phyloP scores from a whole-genome alignment of 2,888 invertebrate species.

The Abscondita cerata region DNA sequence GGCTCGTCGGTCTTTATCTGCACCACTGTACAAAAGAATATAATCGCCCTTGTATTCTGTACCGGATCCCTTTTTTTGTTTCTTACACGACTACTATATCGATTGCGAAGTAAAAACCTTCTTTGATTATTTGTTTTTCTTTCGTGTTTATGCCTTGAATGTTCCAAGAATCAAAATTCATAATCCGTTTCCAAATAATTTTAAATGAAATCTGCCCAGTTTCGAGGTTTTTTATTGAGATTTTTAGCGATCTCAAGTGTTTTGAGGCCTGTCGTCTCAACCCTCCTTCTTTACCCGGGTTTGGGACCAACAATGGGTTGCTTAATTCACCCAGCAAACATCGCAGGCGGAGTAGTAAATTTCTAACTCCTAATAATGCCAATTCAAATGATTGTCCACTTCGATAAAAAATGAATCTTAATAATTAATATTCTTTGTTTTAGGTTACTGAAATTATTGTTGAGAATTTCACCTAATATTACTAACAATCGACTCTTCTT shows the following conservation, averaged over 20 bases:
- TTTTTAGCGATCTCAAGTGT: not conserved
- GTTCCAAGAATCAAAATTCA: not conserved
- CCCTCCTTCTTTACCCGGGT: not conserved
- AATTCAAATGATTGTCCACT: too few species aligned
- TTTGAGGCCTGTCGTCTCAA: not conserved
- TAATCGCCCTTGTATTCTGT: not conserved
- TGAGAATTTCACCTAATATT: too few species aligned
- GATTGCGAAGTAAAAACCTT: not conserved
- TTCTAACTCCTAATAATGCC: too few species aligned
- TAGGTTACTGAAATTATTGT: too few species aligned
- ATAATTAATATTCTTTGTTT: too few species aligned
- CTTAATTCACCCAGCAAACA: too few species aligned
- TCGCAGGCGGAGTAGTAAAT: too few species aligned
- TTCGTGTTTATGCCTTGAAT: not conserved
- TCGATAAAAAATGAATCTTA: too few species aligned
- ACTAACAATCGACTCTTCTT: too few species aligned
- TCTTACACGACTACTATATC: not conserved
- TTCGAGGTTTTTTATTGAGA: not conserved
- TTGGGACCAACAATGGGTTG: not conserved
- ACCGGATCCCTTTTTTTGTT: not conserved
- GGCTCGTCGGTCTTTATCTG: not conserved
- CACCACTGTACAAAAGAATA: not conserved
- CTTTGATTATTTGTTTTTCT: not conserved
- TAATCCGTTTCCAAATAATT: not conserved
- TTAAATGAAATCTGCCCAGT: not conserved